Conservation (phyloP, 1,140 invertebrate genomes). For the Penaeus vannamei region DNA sequence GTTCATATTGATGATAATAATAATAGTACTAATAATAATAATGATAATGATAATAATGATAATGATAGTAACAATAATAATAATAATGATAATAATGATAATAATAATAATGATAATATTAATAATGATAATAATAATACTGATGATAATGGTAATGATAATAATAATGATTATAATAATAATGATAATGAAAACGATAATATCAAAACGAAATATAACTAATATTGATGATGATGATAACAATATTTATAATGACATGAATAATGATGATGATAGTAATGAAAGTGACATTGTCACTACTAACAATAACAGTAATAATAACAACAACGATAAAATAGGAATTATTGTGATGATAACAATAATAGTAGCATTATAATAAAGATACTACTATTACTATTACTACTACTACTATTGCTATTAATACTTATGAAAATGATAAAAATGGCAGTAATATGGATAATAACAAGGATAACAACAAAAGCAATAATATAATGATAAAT, state of each 20-base stretch:
- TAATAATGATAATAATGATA: not conserved
- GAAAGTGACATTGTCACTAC: not conserved
- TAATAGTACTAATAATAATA: not conserved
- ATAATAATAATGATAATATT: constrained; percentile 9
- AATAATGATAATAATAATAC: constrained; percentile 5
- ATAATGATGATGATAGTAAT: constrained; percentile 1
- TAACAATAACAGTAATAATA: constrained; percentile 1
- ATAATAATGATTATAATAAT: constrained; percentile 13
- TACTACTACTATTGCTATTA: too few relatives aligned
- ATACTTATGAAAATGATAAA: too few relatives aligned
- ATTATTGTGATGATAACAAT: not conserved
- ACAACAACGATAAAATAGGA: not conserved
- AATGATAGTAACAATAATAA: not conserved
- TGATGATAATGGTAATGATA: not conserved
- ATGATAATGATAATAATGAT: not conserved
- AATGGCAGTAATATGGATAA: too few relatives aligned
- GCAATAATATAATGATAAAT: constrained; percentile 4
- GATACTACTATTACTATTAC: too few relatives aligned
- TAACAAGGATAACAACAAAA: too few relatives aligned
- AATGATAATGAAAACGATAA: not conserved
- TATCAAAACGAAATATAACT: not conserved
- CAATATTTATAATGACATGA: not conserved
- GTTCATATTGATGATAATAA: not conserved
- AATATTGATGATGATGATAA: constrained; percentile 10
- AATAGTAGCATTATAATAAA: too few relatives aligned